Percentiles rank a stretch among this genome's conserved stretches.
phyloP scores from a whole-genome alignment of 2,113 vertebrate genomes.

The Calyptomena viridis region DNA sequence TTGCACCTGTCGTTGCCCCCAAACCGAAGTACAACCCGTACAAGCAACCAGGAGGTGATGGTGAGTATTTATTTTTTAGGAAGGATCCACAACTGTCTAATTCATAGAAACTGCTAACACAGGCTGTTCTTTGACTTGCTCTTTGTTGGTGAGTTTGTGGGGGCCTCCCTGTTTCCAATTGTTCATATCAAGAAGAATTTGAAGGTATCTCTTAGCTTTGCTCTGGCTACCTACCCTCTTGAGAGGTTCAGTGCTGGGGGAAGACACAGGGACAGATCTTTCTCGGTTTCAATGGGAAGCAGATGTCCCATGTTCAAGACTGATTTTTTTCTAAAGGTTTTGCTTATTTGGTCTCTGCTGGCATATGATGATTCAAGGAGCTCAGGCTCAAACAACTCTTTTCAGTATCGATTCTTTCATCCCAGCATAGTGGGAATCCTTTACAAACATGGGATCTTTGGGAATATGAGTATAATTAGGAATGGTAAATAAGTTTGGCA shows the following conservation, averaged over 20 bases:
- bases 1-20: slow-evolving; percentile 92
- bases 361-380: neutral
- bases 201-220: neutral
- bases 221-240: neutral
- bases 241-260: neutral
- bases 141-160: neutral
- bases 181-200: neutral
- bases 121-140: neutral
- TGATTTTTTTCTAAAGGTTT: neutral
- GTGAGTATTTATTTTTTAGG: slow-evolving; percentile 55
- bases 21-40: slow-evolving; percentile 97
- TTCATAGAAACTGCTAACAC: neutral
- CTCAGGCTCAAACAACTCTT: neutral
- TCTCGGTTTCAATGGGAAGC: neutral
- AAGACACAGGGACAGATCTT: fast-evolving
- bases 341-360: neutral
- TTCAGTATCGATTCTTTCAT: neutral
- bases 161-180: neutral
- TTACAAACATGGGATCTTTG: neutral
- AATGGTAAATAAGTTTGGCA: neutral
- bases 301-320: neutral
- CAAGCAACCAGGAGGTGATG: slow-evolving; percentile 78
- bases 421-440: neutral
- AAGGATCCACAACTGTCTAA: neutral
- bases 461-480: neutral